Base-by-base conservation (phyloP, 2,888 invertebrate genomes). In the Hyalella azteca region DNA sequence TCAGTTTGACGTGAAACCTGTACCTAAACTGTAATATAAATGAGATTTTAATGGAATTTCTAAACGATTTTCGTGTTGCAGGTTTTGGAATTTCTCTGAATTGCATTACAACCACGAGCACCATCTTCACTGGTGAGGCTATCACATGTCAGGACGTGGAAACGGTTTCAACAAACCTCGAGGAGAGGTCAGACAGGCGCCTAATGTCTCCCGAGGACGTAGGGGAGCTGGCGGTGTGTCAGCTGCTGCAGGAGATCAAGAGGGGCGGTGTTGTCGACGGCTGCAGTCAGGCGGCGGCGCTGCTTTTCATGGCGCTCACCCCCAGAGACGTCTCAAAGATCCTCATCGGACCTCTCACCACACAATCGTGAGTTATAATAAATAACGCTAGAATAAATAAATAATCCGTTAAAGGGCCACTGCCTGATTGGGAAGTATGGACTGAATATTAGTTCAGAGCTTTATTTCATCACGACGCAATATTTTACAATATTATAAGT, bases 261-360 rank as follows among this genome's bases (percentile, higher is more conserved):
- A 90, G 94, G 73, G 97, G 96, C 39, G 98, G 98, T 0, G 94
- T 95, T 86, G 92, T 95, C 0, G 97, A 98, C 88, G 93, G 96
- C 0, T 89, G 92, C 66, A 94, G 93, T 87, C 98, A 99, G 89
- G 92, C 94, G 89, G 88, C 97, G 80, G 91, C 94, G 0, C 91
- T 93, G 15, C 90, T 97, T n/a, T 95, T 94, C 88, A 98, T 99
- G 97, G 94, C 96, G 0, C 90, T 99, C 4, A 94, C 96, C 0
- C 95, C 94, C 87, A 95, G 95, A 87, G 96, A 98, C 88, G 94
- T 98, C 40, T 97, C 96, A 41, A 96, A 95, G 88, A 91, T 91
- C 80, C 87, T 90, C 79, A 89, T 89, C 36, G 93, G 93, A 19
- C 91, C 91, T n/a, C 87, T 93, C 11, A 90, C 92, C 49, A 89